Conservation (phyloP, 2,113 vertebrate genomes). For the Sula dactylatra region DNA sequence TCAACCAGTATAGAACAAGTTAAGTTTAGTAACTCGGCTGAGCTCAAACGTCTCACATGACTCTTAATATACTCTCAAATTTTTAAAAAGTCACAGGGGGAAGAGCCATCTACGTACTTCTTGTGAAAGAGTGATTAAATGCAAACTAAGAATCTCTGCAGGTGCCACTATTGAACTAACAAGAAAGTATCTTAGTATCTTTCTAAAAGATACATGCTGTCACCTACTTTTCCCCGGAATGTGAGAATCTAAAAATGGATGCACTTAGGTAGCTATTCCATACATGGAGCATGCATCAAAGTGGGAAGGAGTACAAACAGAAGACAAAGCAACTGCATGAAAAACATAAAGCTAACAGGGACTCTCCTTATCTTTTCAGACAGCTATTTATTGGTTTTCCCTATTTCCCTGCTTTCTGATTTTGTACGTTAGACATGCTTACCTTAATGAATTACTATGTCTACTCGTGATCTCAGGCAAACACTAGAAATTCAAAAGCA, state of each 20-base stretch:
- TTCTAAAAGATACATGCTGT: neutral
- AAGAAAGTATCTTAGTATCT: neutral
- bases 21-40: neutral
- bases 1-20: neutral
- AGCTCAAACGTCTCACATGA: neutral
- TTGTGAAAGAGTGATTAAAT: neutral
- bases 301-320: neutral
- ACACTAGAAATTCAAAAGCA: neutral
- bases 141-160: neutral
- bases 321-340: neutral
- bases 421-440: neutral
- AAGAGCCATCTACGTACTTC: neutral
- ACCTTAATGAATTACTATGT: neutral
- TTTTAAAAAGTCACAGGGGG: neutral
- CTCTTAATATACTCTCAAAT: neutral
- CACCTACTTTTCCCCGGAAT: neutral
- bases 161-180: neutral
- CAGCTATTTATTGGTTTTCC: neutral
- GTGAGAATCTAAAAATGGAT: neutral
- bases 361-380: neutral
- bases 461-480: neutral
- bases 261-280: neutral
- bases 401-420: neutral
- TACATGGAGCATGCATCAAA: neutral
- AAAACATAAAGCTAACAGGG: neutral